Conservation (phyloP, 2,797 vertebrate genomes). For the Momotus momota region DNA sequence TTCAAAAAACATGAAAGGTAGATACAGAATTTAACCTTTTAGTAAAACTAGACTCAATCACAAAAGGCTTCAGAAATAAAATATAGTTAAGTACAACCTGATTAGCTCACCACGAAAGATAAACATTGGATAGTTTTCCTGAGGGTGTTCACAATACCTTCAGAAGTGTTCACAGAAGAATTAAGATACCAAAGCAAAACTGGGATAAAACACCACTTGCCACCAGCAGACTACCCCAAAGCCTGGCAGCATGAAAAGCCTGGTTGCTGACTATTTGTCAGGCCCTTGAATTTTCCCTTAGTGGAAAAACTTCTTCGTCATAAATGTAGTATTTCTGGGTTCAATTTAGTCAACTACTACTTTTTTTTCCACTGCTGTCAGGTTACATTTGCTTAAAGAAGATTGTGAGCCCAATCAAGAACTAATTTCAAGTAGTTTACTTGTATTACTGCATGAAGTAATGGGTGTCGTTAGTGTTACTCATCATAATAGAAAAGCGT, state of each 20-base stretch:
- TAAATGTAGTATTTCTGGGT: not conserved
- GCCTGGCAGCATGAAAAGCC: not conserved
- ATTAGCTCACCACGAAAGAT: not conserved
- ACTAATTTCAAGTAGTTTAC: constrained; percentile 16
- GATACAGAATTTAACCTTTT: constrained; percentile 47
- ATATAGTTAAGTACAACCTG: not conserved
- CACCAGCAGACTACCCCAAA: not conserved
- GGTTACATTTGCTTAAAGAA: constrained; percentile 12
- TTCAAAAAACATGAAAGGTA: constrained; percentile 41
- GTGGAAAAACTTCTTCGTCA: not conserved
- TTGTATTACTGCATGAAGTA: not conserved
- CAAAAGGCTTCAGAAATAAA: not conserved
- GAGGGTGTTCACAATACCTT: not conserved
- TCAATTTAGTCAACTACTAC: not conserved
- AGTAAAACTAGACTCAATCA: constrained; percentile 24
- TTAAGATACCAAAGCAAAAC: not conserved
- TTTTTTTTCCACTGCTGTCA: not conserved
- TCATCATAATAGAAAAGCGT: not conserved
- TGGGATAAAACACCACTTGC: not conserved
- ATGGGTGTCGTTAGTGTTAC: not conserved
- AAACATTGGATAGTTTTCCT: not conserved
- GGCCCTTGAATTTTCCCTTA: not conserved
- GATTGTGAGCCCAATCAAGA: not conserved
- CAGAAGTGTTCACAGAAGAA: not conserved
- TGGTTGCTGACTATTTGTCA: not conserved